These are phyloP conservation scores for Gephyroberyx darwinii DNA, from an alignment of 2,797 vertebrate genomes.

Conservation along the genomic window DNA sequence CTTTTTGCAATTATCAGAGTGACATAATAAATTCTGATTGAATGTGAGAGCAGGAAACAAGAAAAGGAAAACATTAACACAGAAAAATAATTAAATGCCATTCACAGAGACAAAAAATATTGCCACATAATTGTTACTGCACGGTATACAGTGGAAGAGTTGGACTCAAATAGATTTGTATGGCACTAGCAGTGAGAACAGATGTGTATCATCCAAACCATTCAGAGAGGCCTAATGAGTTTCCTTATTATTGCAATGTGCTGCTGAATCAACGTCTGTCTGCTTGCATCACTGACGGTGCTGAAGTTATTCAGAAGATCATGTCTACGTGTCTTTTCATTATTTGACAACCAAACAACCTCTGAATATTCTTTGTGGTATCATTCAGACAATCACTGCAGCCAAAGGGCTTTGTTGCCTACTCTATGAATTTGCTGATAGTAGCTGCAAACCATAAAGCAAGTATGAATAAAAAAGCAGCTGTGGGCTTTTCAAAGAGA, in stretches of 20 bases:
- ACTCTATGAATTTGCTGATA: constrained; percentile 29
- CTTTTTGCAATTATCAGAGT: constrained; percentile 62
- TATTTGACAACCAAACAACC: constrained; percentile 37
- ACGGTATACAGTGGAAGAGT: constrained; percentile 17
- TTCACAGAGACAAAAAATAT: constrained; percentile 40
- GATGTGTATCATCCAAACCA: constrained; percentile 44
- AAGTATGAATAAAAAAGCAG: constrained; percentile 44
- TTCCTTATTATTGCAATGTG: constrained; percentile 35
- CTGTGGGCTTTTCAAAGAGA: constrained; percentile 31
- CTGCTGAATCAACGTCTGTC: constrained; percentile 32
- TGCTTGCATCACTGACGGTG: constrained; percentile 44
- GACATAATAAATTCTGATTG: constrained; percentile 40
- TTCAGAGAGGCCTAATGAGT: constrained; percentile 53
- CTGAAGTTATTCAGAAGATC: constrained; percentile 48
- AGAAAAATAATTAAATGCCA: constrained; percentile 64
- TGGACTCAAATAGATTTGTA: constrained; percentile 44
- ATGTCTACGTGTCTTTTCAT: constrained; percentile 44
- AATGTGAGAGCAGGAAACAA: constrained; percentile 35
- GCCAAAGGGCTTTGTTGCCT: constrained; percentile 22
- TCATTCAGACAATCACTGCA: constrained; percentile 40
- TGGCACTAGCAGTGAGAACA: constrained; percentile 26
- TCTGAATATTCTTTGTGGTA: constrained; percentile 34
- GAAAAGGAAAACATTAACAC: constrained; percentile 46
- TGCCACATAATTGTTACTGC: constrained; percentile 29
- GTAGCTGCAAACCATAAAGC: constrained; percentile 35